A percentile compares a stretch with the other conserved stretches of the same genome.
These are phyloP conservation scores for Epizoanthus rinbou DNA, from an alignment of 92 coral and sea anemone species.

Conservation along the genomic window DNA sequence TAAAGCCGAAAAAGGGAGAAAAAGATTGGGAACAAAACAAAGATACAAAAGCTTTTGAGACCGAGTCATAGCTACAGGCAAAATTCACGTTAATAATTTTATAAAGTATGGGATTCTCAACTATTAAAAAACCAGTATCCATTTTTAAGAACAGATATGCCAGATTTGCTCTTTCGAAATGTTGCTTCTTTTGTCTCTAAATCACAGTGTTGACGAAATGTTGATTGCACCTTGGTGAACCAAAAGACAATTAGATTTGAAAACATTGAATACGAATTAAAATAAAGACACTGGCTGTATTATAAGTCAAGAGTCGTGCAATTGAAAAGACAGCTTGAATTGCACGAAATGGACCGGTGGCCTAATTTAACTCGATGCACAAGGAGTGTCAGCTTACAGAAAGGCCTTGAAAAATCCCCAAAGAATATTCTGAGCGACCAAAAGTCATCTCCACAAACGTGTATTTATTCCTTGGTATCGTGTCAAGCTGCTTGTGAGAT, in stretches of 20 bases:
- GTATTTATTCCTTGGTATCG: constrained; percentile 46
- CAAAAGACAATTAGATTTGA: constrained; percentile 32
- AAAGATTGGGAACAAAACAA: constrained; percentile 12
- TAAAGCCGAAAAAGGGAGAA: neutral
- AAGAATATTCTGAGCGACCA: constrained; percentile 23
- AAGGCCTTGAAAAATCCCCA: neutral
- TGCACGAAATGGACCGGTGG: constrained; percentile 23
- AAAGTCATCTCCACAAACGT: constrained; percentile 16
- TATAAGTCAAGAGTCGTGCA: constrained; percentile 25
- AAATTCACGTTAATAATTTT: neutral
- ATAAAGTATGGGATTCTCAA: neutral
- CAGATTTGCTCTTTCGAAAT: constrained; percentile 15
- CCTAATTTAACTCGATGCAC: neutral
- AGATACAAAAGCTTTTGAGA: constrained; percentile 2
- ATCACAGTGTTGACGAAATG: constrained; percentile 2
- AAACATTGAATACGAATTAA: constrained; percentile 43
- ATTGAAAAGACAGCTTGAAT: constrained; percentile 14
- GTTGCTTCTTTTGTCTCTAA: constrained; percentile 12
- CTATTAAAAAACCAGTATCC: neutral
- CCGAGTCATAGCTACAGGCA: constrained; percentile 36
- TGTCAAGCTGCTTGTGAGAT: constrained; percentile 35
- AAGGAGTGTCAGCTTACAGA: too few relatives aligned
- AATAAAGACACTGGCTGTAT: constrained; percentile 40
- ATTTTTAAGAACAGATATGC: neutral
- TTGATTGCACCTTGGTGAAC: constrained; percentile 21